phyloP scores from a whole-genome alignment of 2,797 vertebrate genomes.

The Etheostoma nigrum region DNA sequence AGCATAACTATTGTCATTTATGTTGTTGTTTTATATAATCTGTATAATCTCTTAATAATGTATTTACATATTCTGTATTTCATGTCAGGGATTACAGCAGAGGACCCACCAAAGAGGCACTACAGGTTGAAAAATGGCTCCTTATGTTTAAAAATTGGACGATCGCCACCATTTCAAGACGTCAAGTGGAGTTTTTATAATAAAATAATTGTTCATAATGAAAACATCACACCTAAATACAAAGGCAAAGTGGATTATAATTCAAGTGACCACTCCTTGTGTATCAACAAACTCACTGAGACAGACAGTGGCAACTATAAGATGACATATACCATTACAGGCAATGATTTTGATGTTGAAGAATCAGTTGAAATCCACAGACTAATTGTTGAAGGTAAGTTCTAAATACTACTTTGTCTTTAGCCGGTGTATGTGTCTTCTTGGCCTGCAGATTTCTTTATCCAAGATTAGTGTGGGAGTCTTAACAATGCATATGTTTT shows the following conservation, averaged over 20 bases:
- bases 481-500: neutral
- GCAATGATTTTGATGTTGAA: rapidly evolving
- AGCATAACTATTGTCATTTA: no score
- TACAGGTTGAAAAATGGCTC: constrained; percentile 15
- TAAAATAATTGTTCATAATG: rapidly evolving
- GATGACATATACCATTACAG: rapidly evolving
- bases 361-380: rapidly evolving
- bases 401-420: rapidly evolving
- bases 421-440: rapidly evolving
- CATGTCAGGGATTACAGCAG: constrained; percentile 36
- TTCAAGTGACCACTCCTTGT: neutral
- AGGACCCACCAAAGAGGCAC: rapidly evolving
- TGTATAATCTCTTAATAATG: neutral
- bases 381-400: constrained; percentile 70
- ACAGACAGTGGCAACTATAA: constrained; percentile 41
- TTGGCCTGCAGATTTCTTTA: neutral
- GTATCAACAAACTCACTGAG: constrained; percentile 44
- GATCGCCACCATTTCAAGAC: rapidly evolving
- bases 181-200: rapidly evolving
- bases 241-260: rapidly evolving
- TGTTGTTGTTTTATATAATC: no score
- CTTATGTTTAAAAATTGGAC: constrained; percentile 41
- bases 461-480: neutral
- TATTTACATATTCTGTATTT: neutral
- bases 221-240: rapidly evolving